Conservation (phyloP, 2,113 vertebrate genomes). For the Ifrita kowaldi region DNA sequence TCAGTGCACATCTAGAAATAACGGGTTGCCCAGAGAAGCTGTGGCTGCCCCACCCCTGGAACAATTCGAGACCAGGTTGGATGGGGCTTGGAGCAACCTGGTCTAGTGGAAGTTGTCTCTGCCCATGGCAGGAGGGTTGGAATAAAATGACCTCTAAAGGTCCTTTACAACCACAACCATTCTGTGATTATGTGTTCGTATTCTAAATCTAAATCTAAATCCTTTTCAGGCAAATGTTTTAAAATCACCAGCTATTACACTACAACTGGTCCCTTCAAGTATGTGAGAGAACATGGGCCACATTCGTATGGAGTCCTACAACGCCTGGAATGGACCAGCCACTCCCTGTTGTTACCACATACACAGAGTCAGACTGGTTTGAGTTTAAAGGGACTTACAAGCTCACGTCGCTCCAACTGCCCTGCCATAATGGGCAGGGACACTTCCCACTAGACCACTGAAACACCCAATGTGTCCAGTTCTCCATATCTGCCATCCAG, state of each 20-base stretch:
- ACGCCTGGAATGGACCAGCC: background rate
- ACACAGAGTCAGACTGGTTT: background rate
- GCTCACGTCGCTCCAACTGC: background rate
- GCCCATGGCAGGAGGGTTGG: fast-evolving
- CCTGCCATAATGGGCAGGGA: background rate
- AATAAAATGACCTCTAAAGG: background rate
- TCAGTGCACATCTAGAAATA: background rate
- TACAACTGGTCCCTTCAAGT: background rate
- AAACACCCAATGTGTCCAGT: background rate
- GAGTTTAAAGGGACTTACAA: background rate
- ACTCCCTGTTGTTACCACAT: background rate
- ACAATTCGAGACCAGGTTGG: background rate
- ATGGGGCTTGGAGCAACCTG: background rate
- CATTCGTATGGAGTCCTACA: background rate
- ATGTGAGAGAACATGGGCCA: background rate
- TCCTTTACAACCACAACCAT: background rate
- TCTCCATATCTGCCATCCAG: background rate
- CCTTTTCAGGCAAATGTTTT: background rate
- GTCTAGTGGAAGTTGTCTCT: background rate
- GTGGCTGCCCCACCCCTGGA: background rate
- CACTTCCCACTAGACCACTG: background rate
- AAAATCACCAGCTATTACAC: background rate
- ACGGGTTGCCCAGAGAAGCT: background rate
- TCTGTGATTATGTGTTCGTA: background rate
- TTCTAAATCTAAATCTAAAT: background rate